Evolutionary conservation across 2,113 vertebrate species (phyloP).

Genomic region (Pyxicephalus adspersus): DNA sequence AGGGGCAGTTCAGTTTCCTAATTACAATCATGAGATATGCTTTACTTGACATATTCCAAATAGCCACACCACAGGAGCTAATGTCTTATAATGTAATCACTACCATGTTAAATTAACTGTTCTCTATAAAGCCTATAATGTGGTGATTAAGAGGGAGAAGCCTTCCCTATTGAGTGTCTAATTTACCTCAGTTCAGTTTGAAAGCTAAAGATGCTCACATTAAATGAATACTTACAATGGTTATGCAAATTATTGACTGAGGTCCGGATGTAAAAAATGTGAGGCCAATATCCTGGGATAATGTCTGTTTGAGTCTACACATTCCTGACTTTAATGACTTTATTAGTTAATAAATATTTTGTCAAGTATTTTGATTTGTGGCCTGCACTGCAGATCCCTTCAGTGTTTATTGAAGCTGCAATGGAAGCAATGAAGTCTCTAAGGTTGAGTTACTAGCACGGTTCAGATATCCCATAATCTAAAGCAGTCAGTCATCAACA

Average conservation of each 20-base stretch:
- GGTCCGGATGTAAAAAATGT: background rate
- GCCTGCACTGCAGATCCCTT: no score
- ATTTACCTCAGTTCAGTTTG: conserved; percentile 28
- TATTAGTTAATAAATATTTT: no score
- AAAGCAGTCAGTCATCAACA: no score
- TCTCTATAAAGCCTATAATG: conserved; percentile 19
- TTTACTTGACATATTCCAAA: conserved; percentile 5
- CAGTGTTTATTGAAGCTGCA: no score
- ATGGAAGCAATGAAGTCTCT: no score
- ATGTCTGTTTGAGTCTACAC: no score
- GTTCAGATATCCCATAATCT: no score
- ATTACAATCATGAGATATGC: conserved; percentile 25
- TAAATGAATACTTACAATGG: conserved; percentile 2
- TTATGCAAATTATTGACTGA: background rate
- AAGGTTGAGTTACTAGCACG: no score
- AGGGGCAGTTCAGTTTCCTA: conserved; percentile 13
- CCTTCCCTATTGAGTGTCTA: conserved; percentile 15
- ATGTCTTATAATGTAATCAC: conserved; percentile 22
- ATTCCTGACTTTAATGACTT: no score
- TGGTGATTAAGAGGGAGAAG: conserved; percentile 18
- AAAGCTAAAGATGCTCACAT: conserved; percentile 17
- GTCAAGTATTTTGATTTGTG: no score
- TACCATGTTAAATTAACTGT: conserved; percentile 11
- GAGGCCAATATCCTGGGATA: background rate
- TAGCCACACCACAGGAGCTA: conserved; percentile 10